These are phyloP conservation scores for Chanos chanos DNA, from an alignment of 2,797 vertebrate species.

Conservation along the genomic window DNA sequence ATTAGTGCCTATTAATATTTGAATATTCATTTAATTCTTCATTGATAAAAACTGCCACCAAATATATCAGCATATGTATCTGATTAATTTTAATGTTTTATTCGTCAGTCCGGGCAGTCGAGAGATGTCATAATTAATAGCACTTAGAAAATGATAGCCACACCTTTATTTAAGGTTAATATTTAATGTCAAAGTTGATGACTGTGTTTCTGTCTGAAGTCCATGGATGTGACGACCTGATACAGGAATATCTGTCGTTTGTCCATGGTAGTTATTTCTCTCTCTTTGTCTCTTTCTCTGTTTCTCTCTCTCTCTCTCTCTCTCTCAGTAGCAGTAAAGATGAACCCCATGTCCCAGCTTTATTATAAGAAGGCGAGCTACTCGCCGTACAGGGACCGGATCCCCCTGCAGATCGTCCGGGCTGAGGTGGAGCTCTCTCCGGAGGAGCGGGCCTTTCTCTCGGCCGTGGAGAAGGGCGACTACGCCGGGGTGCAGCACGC, in stretches of 20 bases:
- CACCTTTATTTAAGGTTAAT: too few relatives aligned
- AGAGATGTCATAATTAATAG: too few relatives aligned
- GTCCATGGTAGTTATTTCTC: background rate
- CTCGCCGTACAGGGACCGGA: constrained; percentile 91
- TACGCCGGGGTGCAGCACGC: constrained; percentile 92
- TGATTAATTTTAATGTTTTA: too few relatives aligned
- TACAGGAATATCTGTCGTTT: too few relatives aligned
- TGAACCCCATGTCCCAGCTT: constrained; percentile 79
- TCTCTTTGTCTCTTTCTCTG: background rate
- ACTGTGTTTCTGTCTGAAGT: too few relatives aligned
- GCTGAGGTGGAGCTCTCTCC: constrained; percentile 89
- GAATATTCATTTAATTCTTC: too few relatives aligned
- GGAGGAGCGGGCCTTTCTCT: constrained; percentile 92
- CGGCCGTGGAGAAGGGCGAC: constrained; percentile 92
- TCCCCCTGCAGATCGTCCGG: constrained; percentile 90
- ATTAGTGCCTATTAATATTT: background rate
- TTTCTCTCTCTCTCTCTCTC: background rate
- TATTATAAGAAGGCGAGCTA: constrained; percentile 97
- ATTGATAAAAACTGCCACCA: too few relatives aligned
- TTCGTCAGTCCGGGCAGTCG: too few relatives aligned
- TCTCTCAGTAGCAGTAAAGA: constrained; percentile 43
- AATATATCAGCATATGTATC: too few relatives aligned
- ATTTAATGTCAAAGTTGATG: too few relatives aligned
- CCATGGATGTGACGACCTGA: too few relatives aligned
- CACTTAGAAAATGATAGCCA: too few relatives aligned